Evolutionary conservation across 2,888 invertebrate species (phyloP), one percentile per base, ranked within the genome.

Genomic region (Theodoxus fluviatilis): DNA sequence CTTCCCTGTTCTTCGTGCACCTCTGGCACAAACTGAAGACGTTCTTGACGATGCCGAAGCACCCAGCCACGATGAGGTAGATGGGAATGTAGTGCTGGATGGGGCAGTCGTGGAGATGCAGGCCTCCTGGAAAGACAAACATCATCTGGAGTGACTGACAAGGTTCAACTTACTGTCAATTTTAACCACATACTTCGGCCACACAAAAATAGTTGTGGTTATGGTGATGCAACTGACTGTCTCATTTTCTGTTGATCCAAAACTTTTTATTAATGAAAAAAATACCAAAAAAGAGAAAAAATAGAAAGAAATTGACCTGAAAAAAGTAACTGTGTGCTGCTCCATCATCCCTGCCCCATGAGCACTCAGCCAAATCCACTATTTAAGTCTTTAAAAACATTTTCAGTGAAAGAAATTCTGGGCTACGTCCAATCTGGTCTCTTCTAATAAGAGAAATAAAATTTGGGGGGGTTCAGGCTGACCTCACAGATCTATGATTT

Each of bases 1-100:
- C 90, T 74, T 90, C 89, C 75, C 89, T 89, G 25, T 88, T 86
- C 76, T 89, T 89, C 68, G 89, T 85, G 22, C 91, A 89, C 76
- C 90, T 86, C 55, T 90, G 88, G 6, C 89, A 89, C 64, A 91
- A 86, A 83, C 90, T 90, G 68, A 91, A 84, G 28, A 91, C 83
- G 80, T 91, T 91, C 81, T 91, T 91, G 68, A 91, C 84, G 68
- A 91, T 89, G n/a, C 91, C 91, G 81, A 92, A 91, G 61, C 89
- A 89, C 68, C 92, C 91, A 78, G 91, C 91, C 73, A 92, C 91
- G 78, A 92, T 87, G 80, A 92, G 88, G 85, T 92, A 92, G 67
- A 92, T 90, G 35, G 92, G 92, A 85, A 92, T 92, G 85, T 91
- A 91, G 83, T 90, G 89, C 74, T 91, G 91, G 78, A 90, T 90